These are phyloP conservation scores for Aurelia sp. DNA, from an alignment of 30 jellyfish, hydroid and myxozoan species.

Conservation along the genomic window DNA sequence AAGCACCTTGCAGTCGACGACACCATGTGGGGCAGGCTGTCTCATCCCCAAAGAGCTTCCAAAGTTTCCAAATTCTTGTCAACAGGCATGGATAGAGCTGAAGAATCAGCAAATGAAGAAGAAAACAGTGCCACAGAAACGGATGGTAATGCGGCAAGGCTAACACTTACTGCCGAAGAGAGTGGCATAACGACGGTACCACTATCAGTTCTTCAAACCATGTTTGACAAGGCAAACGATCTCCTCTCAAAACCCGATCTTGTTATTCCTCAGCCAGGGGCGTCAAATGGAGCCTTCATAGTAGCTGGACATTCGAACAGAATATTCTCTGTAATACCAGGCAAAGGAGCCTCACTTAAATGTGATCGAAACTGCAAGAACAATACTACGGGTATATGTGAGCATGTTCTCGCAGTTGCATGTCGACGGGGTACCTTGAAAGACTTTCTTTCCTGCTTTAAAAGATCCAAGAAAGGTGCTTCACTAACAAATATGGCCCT, in stretches of 20 bases:
- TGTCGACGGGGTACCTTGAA: not conserved
- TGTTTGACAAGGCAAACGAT: slow-evolving; percentile 11
- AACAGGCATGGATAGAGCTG: slow-evolving; percentile 2
- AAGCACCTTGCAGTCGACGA: slow-evolving; percentile 12
- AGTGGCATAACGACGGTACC: slow-evolving; percentile 15
- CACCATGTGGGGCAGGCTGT: not conserved
- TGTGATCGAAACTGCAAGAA: slow-evolving; percentile 15
- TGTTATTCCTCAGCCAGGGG: slow-evolving; percentile 13
- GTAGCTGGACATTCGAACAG: slow-evolving; percentile 19
- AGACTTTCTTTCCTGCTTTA: slow-evolving; percentile 2
- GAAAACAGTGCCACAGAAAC: too few species aligned
- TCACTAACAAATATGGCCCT: slow-evolving; percentile 11
- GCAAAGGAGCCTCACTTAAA: slow-evolving; percentile 3
- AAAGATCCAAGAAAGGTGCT: slow-evolving; percentile 5
- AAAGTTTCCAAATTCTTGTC: not conserved
- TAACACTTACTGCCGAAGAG: not conserved
- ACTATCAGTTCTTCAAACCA: not conserved
- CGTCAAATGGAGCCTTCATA: not conserved
- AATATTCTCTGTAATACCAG: not conserved
- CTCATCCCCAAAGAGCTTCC: slow-evolving; percentile 10
- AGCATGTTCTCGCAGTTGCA: slow-evolving; percentile 20
- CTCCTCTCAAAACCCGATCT: slow-evolving; percentile 10
- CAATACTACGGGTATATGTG: slow-evolving; percentile 8
- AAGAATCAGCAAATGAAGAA: not conserved
- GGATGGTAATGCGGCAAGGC: not conserved